Evolutionary conservation across 2,888 invertebrate species (phyloP), one percentile per base, ranked within the genome.

Genomic region (Andrena fulva): DNA sequence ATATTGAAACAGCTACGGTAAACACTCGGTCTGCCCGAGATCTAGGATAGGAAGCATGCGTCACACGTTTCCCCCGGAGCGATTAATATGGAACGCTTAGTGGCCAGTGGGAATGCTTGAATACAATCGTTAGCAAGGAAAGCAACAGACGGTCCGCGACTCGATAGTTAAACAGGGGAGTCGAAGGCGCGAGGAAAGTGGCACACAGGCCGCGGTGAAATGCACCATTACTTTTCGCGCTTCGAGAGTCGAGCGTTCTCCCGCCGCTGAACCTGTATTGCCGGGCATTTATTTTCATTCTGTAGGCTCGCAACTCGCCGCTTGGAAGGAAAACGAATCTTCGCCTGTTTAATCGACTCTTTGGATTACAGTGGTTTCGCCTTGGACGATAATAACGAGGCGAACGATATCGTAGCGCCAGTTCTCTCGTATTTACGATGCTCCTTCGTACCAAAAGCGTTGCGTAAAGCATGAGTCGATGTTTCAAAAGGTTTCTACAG

Each of bases 401-500:
- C 42, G 12, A 42, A 42, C 16, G 16, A 42, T 16, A 16, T 16
- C 29, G 16, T 16, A 16, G n/a, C 48, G 33, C 60, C 62, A 42
- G 42, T 59, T 16, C 27, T 33, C 5, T n/a, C 31, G 50, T 31
- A 70, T 56, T 82, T 67, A 24, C 35, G 24, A 56, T 48, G 62
- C 42, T 62, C 60, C 10, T 52, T 27, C 27, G 24, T 4, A 6
- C 10, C 8, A 42, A 63, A 2, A 29, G 50, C 6, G 33, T 71
- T 71, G 74, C 82, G 67, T 74, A 77, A 77, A 77, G n/a, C 56
- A n/a, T 31, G 73, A 77, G 48, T 60, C 59, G 64, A 54, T 54
- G 66, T 52, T 83, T 52, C 52, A 68, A 76, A 80, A 71, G 74
- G 74, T 74, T 77, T 84, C 71, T 54, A 29, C 27, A 71, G 52